phyloP scores from a whole-genome alignment of 2,888 invertebrate species.

The Lypha dubia region DNA sequence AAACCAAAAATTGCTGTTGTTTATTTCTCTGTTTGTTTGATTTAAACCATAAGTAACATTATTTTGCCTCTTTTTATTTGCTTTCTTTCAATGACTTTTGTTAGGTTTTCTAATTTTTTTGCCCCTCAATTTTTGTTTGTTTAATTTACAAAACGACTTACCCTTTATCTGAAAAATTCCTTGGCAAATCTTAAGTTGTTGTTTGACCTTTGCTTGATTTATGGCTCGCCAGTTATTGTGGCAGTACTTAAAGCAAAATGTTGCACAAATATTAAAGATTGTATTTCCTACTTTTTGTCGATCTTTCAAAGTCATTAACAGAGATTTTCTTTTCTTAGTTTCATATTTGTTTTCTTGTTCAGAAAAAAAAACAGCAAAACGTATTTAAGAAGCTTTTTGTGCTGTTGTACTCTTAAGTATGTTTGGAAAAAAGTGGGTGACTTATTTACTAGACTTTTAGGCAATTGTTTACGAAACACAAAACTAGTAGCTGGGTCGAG shows the following conservation, averaged over 20 bases:
- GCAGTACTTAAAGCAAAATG: conserved; percentile 14
- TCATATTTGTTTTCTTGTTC: not conserved
- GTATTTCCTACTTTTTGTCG: not conserved
- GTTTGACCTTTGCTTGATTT: conserved; percentile 65
- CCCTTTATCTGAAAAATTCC: conserved; percentile 40
- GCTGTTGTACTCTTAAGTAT: not conserved
- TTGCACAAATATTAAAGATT: not conserved
- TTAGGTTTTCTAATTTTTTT: conserved; percentile 9
- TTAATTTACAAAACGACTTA: conserved; percentile 2
- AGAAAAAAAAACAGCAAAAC: not conserved
- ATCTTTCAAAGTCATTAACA: conserved; percentile 69
- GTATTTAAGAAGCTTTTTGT: not conserved
- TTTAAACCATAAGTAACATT: conserved; percentile 30
- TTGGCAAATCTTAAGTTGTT: conserved; percentile 52
- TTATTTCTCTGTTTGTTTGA: not conserved
- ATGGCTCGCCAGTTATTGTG: conserved; percentile 38
- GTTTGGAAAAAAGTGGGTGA: not conserved
- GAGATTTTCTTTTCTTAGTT: conserved; percentile 12
- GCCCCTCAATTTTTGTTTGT: not conserved
- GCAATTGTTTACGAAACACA: no score
- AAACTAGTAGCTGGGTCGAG: no score
- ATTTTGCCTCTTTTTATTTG: not conserved
- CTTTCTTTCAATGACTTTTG: not conserved
- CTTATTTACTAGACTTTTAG: conserved; percentile 39
- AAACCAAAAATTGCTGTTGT: conserved; percentile 37